Conservation (phyloP, 2,888 invertebrate species). For the Drosophila peninsularis region DNA sequence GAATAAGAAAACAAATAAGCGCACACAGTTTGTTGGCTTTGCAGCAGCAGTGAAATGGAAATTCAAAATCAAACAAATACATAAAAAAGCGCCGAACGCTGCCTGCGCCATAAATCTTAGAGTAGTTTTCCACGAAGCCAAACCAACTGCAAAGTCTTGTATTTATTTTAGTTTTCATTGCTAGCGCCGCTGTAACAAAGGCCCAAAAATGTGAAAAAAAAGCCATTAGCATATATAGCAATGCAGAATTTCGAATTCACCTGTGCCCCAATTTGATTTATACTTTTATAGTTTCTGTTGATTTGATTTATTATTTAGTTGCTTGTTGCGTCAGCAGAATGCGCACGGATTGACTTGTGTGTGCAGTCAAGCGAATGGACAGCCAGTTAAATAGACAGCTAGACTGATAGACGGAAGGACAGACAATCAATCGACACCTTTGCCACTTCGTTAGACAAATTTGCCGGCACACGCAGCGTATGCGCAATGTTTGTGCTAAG, state of each 20-base stretch:
- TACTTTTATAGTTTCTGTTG: constrained; percentile 50
- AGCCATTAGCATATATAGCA: constrained; percentile 9
- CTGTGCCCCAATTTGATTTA: constrained; percentile 21
- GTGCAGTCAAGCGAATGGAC: constrained; percentile 24
- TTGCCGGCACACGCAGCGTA: constrained; percentile 56
- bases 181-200: constrained; percentile 24
- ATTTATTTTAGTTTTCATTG: constrained; percentile 41
- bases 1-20: constrained; percentile 46
- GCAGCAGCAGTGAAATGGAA: constrained; percentile 35
- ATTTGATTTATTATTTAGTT: constrained; percentile 66
- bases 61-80: constrained; percentile 65
- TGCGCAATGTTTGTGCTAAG: constrained; percentile 49
- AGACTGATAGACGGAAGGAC: background rate
- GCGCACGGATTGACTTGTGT: constrained; percentile 27
- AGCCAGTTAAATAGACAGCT: constrained; percentile 11
- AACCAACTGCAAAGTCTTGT: constrained; percentile 20
- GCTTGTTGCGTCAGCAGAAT: constrained; percentile 54
- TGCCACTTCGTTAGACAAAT: constrained; percentile 45
- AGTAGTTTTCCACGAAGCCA: constrained; percentile 64
- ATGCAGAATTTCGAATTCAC: constrained; percentile 14
- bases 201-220: constrained; percentile 2
- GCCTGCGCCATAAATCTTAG: constrained; percentile 54
- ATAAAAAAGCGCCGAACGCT: constrained; percentile 44
- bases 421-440: constrained; percentile 54
- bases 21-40: constrained; percentile 40